Conservation (phyloP, 2,888 invertebrate genomes). For the Erebia aethiops region DNA sequence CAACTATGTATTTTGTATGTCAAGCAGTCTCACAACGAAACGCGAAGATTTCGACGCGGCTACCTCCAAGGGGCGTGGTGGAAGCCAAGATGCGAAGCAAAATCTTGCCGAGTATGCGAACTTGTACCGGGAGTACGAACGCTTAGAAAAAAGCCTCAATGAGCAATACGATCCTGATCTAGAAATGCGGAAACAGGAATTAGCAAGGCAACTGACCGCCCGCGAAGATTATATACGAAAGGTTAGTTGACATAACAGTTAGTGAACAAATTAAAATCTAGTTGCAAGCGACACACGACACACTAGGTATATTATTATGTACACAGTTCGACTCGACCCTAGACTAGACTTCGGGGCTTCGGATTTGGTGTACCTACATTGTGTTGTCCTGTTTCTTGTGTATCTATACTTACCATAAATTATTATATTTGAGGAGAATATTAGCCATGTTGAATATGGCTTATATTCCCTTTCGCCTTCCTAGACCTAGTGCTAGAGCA, state of each 20-base stretch:
- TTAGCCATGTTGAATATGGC: no score
- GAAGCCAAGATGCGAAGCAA: conserved; percentile 61
- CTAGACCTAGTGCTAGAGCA: no score
- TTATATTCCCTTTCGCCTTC: no score
- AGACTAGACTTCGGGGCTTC: no score
- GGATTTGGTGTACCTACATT: no score
- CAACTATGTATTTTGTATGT: conserved; percentile 32
- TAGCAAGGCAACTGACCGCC: conserved; percentile 56
- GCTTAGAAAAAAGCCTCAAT: conserved; percentile 54
- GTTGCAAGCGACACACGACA: no score
- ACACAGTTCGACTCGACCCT: no score
- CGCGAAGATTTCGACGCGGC: conserved; percentile 63
- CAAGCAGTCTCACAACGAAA: conserved; percentile 62
- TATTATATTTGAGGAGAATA: no score
- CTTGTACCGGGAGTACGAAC: conserved; percentile 66
- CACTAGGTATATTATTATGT: no score
- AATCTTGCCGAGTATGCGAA: conserved; percentile 66
- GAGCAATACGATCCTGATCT: conserved; percentile 57
- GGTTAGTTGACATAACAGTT: conserved; percentile 49
- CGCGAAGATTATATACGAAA: conserved; percentile 65
- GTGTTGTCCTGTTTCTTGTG: no score
- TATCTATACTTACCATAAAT: no score
- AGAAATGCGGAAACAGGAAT: conserved; percentile 56
- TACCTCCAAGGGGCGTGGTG: conserved; percentile 60
- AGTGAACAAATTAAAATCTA: no score